Evolutionary conservation across 1,140 invertebrate species (phyloP), one percentile per base, ranked within the genome.

Genomic region (Lethrus apterus): DNA sequence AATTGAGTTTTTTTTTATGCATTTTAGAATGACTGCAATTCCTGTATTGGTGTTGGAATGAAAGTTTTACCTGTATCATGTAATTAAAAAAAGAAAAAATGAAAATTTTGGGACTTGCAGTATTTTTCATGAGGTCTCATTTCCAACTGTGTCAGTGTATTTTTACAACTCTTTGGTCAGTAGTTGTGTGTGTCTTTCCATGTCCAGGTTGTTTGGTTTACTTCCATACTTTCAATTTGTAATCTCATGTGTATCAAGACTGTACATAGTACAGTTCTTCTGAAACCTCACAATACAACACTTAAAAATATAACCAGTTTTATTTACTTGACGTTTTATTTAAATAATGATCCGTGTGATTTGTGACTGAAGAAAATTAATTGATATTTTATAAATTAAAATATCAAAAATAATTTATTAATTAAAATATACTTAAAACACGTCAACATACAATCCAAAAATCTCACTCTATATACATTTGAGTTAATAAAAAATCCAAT

Each of bases 21-120:
- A 44, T 51, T 51, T 42, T 38, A 44, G 47, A 35, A 51, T 51
- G 52, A 51, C 50, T 54, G 51, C 34, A 56, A 54, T 58, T 55
- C 51, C 51, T 56, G 51, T 58, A 51, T 59, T 56, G 60, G 59
- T 64, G 62, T 64, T 56, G 62, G 62, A 63, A 58, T 62, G 62
- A 57, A 58, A 64, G 57, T 47, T 61, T 58, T 58, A 57, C 56
- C 51, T 58, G 56, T 60, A 60, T 58, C 43, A 60, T 50, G 40
- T 54, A 52, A 54, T 52, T 50, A 56, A 46, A 52, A 49, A 50
- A 52, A 59, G n/a, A 26, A 26, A 21, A 29, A 44, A 34, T 7
- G 33, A 32, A 47, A 31, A 31, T 38, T 36, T 46, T 46, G 55
- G 50, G 55, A 55, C 55, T 47, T 54, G 50, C 51, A 55, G 58